Evolutionary conservation across 2,888 invertebrate species (phyloP).

Genomic region (Strigamia maritima): DNA sequence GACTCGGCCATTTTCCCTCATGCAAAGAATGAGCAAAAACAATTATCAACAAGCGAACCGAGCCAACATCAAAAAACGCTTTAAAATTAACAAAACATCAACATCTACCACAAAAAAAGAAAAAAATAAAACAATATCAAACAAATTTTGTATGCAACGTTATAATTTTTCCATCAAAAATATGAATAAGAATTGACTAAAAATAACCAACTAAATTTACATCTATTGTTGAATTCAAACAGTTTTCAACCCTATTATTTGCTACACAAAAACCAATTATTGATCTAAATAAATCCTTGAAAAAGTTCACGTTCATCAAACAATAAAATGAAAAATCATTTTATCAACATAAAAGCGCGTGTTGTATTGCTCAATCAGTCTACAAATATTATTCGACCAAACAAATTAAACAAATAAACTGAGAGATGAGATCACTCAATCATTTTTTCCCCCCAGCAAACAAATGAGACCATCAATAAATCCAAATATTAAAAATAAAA

Average conservation of each 20-base stretch:
- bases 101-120: background rate
- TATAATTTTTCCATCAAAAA: background rate
- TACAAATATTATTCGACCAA: too few species aligned
- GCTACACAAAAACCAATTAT: background rate
- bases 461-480: too few species aligned
- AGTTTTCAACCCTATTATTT: background rate
- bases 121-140: background rate
- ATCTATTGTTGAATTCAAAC: background rate
- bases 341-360: background rate
- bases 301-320: background rate
- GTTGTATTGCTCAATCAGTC: background rate
- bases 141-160: background rate
- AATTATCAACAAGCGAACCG: slow-evolving; percentile 24
- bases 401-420: background rate
- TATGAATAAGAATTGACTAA: background rate
- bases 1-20: slow-evolving; percentile 26
- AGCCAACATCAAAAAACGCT: background rate
- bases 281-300: background rate
- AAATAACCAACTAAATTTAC: background rate
- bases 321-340: background rate
- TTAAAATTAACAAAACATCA: slow-evolving; percentile 12
- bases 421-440: background rate
- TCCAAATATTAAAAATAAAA: too few species aligned
- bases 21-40: slow-evolving; percentile 34
- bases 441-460: too few species aligned